These are phyloP conservation scores for Neodiprion fabricii DNA, from an alignment of 1,140 invertebrate species.

Conservation along the genomic window DNA sequence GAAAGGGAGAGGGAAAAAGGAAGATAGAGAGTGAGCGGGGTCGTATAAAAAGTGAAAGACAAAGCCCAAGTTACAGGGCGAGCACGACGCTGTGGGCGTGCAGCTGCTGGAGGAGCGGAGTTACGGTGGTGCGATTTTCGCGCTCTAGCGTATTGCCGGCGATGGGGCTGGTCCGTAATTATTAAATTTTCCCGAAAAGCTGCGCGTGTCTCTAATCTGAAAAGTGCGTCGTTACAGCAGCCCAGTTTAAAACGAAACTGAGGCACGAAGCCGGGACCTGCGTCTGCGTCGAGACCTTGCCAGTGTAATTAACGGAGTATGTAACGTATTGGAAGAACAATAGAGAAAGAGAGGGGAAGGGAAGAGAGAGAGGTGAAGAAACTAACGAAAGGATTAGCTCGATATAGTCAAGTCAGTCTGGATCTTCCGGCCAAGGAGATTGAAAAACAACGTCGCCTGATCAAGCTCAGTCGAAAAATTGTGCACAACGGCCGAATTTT, in stretches of 20 bases:
- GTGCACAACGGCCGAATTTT: neutral
- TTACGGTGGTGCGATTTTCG: too few species aligned
- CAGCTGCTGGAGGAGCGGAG: too few species aligned
- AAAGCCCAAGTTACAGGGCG: too few species aligned
- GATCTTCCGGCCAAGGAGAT: neutral
- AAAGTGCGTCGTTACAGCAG: neutral
- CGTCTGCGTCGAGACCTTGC: neutral
- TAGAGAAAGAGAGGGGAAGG: too few species aligned
- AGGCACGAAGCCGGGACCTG: neutral
- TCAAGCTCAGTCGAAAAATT: neutral
- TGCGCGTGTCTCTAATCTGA: neutral
- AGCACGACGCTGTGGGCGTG: too few species aligned
- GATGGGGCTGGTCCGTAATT: too few species aligned
- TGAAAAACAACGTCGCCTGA: neutral
- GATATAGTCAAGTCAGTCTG: neutral
- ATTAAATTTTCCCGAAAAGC: too few species aligned
- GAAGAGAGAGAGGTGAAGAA: too few species aligned
- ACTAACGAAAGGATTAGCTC: neutral
- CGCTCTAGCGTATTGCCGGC: too few species aligned
- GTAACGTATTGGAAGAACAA: neutral
- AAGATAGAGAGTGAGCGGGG: slow-evolving; percentile 4
- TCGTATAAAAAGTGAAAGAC: slow-evolving; percentile 4
- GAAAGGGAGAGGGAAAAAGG: neutral
- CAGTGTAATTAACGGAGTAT: neutral
- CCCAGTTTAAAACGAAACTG: neutral